phyloP scores from a whole-genome alignment of 2,113 vertebrate genomes.

The Bos indicus region DNA sequence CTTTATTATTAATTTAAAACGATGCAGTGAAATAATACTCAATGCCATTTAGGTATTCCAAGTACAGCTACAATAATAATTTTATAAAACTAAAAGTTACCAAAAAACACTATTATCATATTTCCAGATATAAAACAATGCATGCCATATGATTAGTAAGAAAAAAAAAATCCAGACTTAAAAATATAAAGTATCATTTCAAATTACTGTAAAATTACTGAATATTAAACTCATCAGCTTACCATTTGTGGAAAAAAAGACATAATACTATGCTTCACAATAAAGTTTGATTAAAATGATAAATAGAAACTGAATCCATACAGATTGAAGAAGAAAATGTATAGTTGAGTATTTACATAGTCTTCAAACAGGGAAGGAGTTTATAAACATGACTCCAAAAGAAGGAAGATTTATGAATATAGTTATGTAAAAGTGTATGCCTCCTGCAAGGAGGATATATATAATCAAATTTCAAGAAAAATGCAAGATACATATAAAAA shows the following conservation, averaged over 20 bases:
- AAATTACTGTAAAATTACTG: background rate
- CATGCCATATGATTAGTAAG: background rate
- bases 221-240: background rate
- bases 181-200: background rate
- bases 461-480: background rate
- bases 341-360: background rate
- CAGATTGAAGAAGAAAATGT: background rate
- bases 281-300: background rate
- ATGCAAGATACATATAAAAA: background rate
- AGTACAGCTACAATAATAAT: background rate
- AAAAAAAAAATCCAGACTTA: background rate
- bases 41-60: background rate
- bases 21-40: background rate
- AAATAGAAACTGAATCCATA: background rate
- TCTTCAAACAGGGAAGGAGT: background rate
- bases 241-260: background rate
- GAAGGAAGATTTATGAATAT: background rate
- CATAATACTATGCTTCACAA: background rate
- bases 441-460: background rate
- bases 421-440: background rate
- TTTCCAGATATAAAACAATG: background rate
- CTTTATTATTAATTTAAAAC: background rate
- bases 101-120: background rate
- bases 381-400: background rate
- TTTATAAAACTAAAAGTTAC: background rate